Base-by-base conservation (phyloP, 2,113 vertebrate genomes). In the Sturnira hondurensis region DNA sequence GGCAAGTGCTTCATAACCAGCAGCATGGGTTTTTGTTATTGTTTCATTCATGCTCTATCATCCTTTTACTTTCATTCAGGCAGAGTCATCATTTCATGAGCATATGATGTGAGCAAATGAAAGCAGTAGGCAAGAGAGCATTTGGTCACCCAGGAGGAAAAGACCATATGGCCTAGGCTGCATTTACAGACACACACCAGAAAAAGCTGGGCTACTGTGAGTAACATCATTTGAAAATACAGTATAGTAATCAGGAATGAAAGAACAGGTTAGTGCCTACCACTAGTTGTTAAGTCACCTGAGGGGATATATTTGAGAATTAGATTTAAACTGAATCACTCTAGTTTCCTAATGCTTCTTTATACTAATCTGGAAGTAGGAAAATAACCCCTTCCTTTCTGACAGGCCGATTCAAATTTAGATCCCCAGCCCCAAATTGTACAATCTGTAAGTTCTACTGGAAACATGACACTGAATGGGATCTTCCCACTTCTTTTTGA, bases 101-200 rank as follows among this genome's bases (percentile, higher is more conserved):
- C 74, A 93, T 17, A 41, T 63, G 54, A 26, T 14, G 47, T 70
- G 67, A 93, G 70, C 58, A 82, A 91, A 63, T n/a, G 47, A 76
- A 65, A n/a, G 52, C 28, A 52, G 65, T 81, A 74, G 41, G 67
- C n/a, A 82, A 87, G 77, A 52, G 81, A 88, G 52, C 61, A 77
- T 93, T 93, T 95, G 63, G 15, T 84, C 61, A 73, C 7, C 54
- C 71, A 47, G 80, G 91, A 89, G 54, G 85, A 82, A 96, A 83
- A 86, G 87, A 38, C n/a, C 74, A 83, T 73, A 77, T 93, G 87
- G 78, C 84, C 67, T 73, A 63, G 70, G n/a, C 31, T 85, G 71
- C 54, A 17, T 54, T 92, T 73, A 80, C 73, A 92, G 71, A 81
- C 36, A 74, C 41, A 65, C 43, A 68, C 20, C 67, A 89, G 41